A percentile compares a stretch with the other conserved stretches of the same genome.
Evolutionary conservation across 2,113 vertebrate genomes (phyloP).

Genomic region (Odocoileus virginianus): DNA sequence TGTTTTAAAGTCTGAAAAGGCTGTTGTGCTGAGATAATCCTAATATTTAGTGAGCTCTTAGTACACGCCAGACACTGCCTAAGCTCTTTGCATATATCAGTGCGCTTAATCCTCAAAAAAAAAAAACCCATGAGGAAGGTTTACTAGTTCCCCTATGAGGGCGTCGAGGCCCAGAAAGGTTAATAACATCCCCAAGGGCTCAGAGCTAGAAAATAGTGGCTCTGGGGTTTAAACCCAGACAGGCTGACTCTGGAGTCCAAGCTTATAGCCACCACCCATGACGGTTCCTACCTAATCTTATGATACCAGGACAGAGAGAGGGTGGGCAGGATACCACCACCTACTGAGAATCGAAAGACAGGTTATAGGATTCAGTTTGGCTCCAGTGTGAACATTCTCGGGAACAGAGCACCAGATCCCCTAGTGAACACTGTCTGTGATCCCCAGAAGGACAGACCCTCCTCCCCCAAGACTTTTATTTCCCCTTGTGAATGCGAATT

Average conservation of each 20-base stretch:
- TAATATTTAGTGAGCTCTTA: constrained; percentile 59
- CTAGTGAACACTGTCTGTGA: background rate
- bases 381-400: background rate
- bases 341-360: background rate
- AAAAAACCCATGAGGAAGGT: background rate
- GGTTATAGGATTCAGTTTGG: background rate
- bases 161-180: constrained; percentile 27
- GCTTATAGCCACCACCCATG: background rate
- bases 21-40: constrained; percentile 15
- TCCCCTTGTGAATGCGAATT: background rate
- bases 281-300: background rate
- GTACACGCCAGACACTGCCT: background rate
- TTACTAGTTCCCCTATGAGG: background rate
- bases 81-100: constrained; percentile 34
- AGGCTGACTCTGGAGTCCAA: background rate
- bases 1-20: background rate
- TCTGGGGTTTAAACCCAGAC: background rate
- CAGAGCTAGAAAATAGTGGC: background rate
- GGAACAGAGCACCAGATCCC: background rate
- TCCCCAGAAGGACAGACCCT: background rate
- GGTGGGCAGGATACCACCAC: background rate
- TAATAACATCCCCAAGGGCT: background rate
- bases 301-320: background rate
- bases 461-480: background rate
- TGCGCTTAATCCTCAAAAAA: constrained; percentile 38